Evolutionary conservation across 1,140 invertebrate genomes (phyloP).

Genomic region (Drosophila subobscura): DNA sequence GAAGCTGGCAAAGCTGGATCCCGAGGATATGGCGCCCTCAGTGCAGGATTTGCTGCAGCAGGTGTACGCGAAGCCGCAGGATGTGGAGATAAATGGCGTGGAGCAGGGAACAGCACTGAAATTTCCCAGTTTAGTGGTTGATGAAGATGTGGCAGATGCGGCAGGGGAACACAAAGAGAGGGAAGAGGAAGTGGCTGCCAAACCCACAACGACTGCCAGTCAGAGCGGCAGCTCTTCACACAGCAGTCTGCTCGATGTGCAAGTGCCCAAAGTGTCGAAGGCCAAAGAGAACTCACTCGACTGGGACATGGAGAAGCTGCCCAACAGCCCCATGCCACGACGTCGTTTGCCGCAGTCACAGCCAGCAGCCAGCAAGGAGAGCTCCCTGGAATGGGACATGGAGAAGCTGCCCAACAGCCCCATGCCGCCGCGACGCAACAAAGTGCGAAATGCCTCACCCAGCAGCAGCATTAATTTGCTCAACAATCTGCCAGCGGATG

Average conservation of each 20-base stretch:
- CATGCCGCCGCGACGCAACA: slow-evolving; percentile 59
- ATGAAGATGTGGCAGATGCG: slow-evolving; percentile 33
- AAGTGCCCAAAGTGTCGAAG: slow-evolving; percentile 40
- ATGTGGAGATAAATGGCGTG: not conserved
- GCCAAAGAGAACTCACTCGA: slow-evolving; percentile 70
- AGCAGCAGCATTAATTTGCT: slow-evolving; percentile 63
- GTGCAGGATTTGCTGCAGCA: slow-evolving; percentile 72
- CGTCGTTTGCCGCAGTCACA: slow-evolving; percentile 22
- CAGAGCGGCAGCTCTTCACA: slow-evolving; percentile 53
- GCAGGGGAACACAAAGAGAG: not conserved
- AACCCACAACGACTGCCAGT: not conserved
- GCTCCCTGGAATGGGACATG: slow-evolving; percentile 80
- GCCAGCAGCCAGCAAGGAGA: slow-evolving; percentile 55
- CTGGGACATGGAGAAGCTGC: slow-evolving; percentile 80
- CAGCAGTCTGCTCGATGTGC: slow-evolving; percentile 42
- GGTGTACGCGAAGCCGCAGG: slow-evolving; percentile 10
- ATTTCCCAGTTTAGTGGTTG: slow-evolving; percentile 47
- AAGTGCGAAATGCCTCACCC: slow-evolving; percentile 46
- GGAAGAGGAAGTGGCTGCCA: not conserved
- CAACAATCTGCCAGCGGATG: slow-evolving; percentile 59
- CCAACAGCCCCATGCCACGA: slow-evolving; percentile 64
- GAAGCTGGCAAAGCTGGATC: slow-evolving; percentile 67
- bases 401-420: slow-evolving; percentile 77
- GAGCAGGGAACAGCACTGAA: slow-evolving; percentile 9
- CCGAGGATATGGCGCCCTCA: slow-evolving; percentile 72